Conservation (phyloP, 2,888 invertebrate genomes). For the Eupithecia centaureata region DNA sequence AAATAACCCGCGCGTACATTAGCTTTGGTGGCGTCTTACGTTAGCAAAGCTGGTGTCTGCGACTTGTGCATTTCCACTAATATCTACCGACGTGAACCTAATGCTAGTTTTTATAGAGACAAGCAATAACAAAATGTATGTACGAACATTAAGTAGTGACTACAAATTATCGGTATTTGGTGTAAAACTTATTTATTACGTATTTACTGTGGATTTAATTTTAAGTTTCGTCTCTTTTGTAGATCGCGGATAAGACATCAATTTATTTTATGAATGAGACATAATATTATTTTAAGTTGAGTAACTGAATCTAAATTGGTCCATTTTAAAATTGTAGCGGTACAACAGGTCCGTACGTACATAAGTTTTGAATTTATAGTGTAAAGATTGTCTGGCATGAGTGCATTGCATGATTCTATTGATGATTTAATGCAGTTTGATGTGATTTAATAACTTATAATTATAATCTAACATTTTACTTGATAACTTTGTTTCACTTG, state of each 20-base stretch:
- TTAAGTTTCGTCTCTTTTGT: conserved; percentile 55
- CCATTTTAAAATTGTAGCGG: conserved; percentile 54
- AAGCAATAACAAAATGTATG: conserved; percentile 65
- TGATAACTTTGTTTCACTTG: conserved; percentile 37
- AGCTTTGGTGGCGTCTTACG: conserved; percentile 24
- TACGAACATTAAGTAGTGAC: conserved; percentile 54
- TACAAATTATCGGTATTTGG: conserved; percentile 49
- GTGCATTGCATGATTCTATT: conserved; percentile 70
- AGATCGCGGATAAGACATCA: conserved; percentile 48
- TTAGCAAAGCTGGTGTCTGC: conserved; percentile 38
- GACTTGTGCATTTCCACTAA: conserved; percentile 34
- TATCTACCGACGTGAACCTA: conserved; percentile 43
- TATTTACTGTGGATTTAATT: conserved; percentile 55
- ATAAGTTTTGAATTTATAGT: conserved; percentile 60
- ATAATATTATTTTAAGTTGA: conserved; percentile 70
- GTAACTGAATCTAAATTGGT: conserved; percentile 57
- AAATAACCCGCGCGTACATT: conserved; percentile 40
- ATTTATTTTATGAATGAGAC: conserved; percentile 60
- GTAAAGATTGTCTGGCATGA: conserved; percentile 65
- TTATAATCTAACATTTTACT: conserved; percentile 37
- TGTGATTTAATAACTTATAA: conserved; percentile 43
- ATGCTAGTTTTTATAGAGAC: conserved; percentile 55
- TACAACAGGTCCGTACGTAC: conserved; percentile 70
- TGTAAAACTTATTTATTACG: conserved; percentile 57
- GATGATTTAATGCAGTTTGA: conserved; percentile 68